phyloP scores from a whole-genome alignment of 2,113 vertebrate species.

The Oncorhynchus keta region DNA sequence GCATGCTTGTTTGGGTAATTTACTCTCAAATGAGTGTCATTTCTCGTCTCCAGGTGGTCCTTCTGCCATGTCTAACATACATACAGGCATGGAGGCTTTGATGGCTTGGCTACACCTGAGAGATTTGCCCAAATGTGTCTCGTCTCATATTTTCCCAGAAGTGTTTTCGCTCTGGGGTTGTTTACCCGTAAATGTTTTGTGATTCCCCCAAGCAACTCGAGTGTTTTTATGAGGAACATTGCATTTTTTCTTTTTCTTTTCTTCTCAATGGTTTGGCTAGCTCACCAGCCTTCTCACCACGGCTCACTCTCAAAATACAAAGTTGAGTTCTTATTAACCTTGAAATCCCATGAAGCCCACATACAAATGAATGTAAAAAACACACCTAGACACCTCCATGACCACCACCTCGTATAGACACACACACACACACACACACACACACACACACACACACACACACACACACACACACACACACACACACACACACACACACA shows the following conservation, averaged over 20 bases:
- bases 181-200: constrained; percentile 69
- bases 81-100: constrained; percentile 57
- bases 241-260: constrained; percentile 30
- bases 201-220: constrained; percentile 56
- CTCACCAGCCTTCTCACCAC: constrained; percentile 1
- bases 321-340: constrained; percentile 68
- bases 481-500: no score
- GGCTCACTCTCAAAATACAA: constrained; percentile 56
- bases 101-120: constrained; percentile 75
- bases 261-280: constrained; percentile 30
- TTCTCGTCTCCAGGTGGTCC: constrained; percentile 72
- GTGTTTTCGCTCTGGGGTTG: constrained; percentile 65
- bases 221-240: constrained; percentile 27
- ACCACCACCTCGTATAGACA: neutral
- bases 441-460: no score
- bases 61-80: constrained; percentile 55
- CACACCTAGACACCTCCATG: constrained; percentile 36
- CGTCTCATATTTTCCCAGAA: constrained; percentile 45
- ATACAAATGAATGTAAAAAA: constrained; percentile 49
- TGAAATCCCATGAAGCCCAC: constrained; percentile 61
- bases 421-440: neutral
- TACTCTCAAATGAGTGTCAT: constrained; percentile 65
- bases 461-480: neutral
- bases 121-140: constrained; percentile 71
- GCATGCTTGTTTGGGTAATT: constrained; percentile 72